Conservation (phyloP, 2,113 vertebrate species). For the Zootoca vivipara region DNA sequence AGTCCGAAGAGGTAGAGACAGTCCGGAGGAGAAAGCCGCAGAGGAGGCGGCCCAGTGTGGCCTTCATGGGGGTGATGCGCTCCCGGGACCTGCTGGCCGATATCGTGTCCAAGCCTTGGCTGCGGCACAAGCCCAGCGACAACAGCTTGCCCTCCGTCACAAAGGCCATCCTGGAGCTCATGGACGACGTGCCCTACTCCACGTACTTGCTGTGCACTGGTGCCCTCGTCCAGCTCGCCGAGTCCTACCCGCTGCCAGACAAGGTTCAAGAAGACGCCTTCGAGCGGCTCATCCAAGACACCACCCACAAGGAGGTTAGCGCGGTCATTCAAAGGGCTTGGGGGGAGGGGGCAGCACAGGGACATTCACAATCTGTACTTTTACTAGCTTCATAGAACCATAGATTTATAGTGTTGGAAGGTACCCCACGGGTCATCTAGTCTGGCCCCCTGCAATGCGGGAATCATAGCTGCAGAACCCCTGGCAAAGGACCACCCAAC, state of each 20-base stretch:
- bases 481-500: too few relatives aligned
- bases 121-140: slow-evolving; percentile 15
- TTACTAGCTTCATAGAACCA: too few relatives aligned
- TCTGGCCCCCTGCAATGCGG: too few relatives aligned
- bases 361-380: background rate
- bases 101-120: slow-evolving; percentile 23
- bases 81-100: slow-evolving; percentile 24
- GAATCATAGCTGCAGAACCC: too few relatives aligned
- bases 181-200: background rate
- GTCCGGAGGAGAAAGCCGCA: background rate
- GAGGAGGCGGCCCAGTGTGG: background rate
- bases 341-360: background rate
- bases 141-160: background rate
- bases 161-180: slow-evolving; percentile 2
- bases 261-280: background rate
- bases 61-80: background rate
- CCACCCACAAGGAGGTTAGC: slow-evolving; percentile 16
- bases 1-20: background rate
- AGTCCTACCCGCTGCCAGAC: slow-evolving; percentile 3
- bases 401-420: too few relatives aligned
- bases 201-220: slow-evolving; percentile 30
- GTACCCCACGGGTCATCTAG: too few relatives aligned
- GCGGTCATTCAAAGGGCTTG: too few relatives aligned
- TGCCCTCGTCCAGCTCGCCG: slow-evolving; percentile 35
- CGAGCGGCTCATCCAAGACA: slow-evolving; percentile 42